Conservation (phyloP, 2,113 vertebrate genomes). For the Elephas maximus region DNA sequence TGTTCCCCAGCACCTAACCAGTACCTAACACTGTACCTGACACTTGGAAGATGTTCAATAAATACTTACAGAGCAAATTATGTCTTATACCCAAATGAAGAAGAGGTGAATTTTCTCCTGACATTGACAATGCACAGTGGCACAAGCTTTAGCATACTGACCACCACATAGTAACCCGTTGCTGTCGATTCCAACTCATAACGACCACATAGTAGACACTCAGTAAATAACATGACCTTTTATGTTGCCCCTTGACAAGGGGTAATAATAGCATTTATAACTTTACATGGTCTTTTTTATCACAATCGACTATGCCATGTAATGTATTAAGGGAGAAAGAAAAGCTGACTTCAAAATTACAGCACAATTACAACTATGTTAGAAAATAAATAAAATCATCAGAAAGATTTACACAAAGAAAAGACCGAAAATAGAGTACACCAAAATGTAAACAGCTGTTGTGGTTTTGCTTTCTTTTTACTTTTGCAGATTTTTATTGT, state of each 20-base stretch:
- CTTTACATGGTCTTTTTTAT: conserved; percentile 46
- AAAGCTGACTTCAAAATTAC: conserved; percentile 49
- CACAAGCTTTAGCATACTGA: conserved; percentile 28
- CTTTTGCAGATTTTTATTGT: conserved; percentile 42
- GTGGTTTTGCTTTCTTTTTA: conserved; percentile 50
- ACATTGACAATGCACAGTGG: neutral
- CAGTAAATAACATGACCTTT: conserved; percentile 61
- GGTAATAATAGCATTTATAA: conserved; percentile 54
- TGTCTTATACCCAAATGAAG: conserved; percentile 27
- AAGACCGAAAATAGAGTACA: conserved; percentile 10
- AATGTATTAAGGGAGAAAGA: conserved; percentile 24
- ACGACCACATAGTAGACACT: conserved; percentile 25
- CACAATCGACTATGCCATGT: neutral
- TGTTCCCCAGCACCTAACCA: neutral
- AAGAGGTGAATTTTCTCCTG: conserved; percentile 43
- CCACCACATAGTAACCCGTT: neutral
- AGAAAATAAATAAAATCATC: conserved; percentile 54
- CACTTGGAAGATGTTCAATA: conserved; percentile 43
- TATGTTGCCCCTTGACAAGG: conserved; percentile 39
- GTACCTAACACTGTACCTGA: neutral
- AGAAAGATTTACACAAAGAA: conserved; percentile 29
- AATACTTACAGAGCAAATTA: conserved; percentile 42
- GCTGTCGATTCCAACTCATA: neutral
- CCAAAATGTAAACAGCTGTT: conserved; percentile 39
- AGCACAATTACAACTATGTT: conserved; percentile 9